Evolutionary conservation across 1,140 invertebrate species (phyloP).

Genomic region (Tetramorium alpestre): DNA sequence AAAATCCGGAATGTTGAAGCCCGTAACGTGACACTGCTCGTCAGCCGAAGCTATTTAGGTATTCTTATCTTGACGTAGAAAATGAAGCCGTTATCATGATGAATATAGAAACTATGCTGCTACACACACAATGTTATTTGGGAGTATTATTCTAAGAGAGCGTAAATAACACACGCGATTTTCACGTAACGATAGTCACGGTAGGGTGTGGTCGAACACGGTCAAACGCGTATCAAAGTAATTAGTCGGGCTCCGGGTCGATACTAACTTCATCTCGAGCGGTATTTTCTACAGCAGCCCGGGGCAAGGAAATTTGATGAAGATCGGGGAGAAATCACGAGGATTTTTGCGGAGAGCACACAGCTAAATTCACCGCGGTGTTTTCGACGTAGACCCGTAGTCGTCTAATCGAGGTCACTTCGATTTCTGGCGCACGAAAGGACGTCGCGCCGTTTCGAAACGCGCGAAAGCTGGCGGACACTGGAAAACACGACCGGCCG

Average conservation of each 20-base stretch:
- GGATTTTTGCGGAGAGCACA: background rate
- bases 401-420: constrained; percentile 30
- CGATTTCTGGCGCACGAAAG: background rate
- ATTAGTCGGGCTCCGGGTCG: constrained; percentile 54
- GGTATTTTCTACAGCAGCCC: constrained; percentile 27
- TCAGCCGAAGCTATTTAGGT: constrained; percentile 4
- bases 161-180: constrained; percentile 48
- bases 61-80: constrained; percentile 10
- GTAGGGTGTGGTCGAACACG: constrained; percentile 54
- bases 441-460: background rate
- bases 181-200: constrained; percentile 47
- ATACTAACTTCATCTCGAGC: constrained; percentile 57
- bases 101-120: background rate
- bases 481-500: constrained; percentile 14
- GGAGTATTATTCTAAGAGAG: background rate
- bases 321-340: background rate
- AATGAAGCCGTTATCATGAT: constrained; percentile 41
- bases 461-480: background rate
- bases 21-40: background rate
- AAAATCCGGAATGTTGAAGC: background rate
- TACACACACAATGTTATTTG: background rate
- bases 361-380: background rate
- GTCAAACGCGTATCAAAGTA: constrained; percentile 63
- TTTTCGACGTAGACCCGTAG: background rate
- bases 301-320: constrained; percentile 6